Base-by-base conservation (phyloP, 1,140 invertebrate species). In the Lepidotrigona ventralis region DNA sequence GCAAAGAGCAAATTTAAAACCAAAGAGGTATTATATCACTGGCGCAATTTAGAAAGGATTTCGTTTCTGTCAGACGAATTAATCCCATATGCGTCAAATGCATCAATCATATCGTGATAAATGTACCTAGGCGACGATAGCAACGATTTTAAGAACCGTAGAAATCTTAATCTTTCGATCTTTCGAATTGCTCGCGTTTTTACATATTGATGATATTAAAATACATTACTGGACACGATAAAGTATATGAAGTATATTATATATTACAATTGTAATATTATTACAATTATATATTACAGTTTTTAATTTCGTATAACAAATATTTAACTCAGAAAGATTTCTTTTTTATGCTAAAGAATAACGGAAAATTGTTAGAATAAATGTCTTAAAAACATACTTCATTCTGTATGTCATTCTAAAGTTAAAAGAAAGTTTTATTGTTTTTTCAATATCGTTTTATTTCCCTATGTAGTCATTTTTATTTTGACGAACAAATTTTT, bases 141-240 rank as follows among this genome's bases (percentile, higher is more conserved):
- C 58, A 29, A 85, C 33, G 66, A 86, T 81, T 80, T 84, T 77
- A 76, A 75, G 66, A 64, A 72, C 21, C 75, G 29, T 71, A 76
- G 78, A 88, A 84, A 88, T 74, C n/a, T n/a, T 81, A 81, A 89
- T 86, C 84, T 84, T 64, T 66, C 81, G 53, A 56, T 68, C 29
- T 0, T 66, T 68, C 8, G 21, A 68, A 73, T 68, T 87, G 66
- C 80, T 83, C 86, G 85, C 85, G 79, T 87, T 87, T 87, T 87
- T 80, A 70, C n/a, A 12, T 15, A 19, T 58, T 68, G 85, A 87
- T 83, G 74, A 74, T 26, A 29, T 66, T 39, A 53, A 53, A 74
- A 86, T 74, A 56, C 56, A 21, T 58, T 26, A 58, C 17, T 66
- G 23, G 33, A 60, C 26, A 77, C 60, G 9, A 60, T 60, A 8